Base-by-base conservation (phyloP, 1,140 invertebrate species). In the Capitella teleta region DNA sequence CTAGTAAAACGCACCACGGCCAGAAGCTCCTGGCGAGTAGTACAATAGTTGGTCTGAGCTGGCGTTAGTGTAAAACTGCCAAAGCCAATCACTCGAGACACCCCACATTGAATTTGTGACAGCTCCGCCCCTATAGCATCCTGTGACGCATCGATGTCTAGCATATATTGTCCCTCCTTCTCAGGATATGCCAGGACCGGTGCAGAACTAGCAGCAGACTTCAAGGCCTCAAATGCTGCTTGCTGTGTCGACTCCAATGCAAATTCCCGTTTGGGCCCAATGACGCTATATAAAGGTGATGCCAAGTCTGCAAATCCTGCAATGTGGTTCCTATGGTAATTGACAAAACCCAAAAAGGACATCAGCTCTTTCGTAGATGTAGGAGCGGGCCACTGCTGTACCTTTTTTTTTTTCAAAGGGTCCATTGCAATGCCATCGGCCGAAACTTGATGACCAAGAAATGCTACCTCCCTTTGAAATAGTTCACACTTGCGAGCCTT, bases 361-460 rank as follows among this genome's bases (percentile, higher is more conserved):
- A 42, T 32, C 23, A 58, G 38, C 19, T 58, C 50, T 4, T n/a
- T 36, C 14, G 25, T 26, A 30, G 48, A 41, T 14, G 26, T 44
- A 18, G 51, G 55, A 4, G 8, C 10, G 4, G 37, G 28, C 41
- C 47, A 50, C 10, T 46, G 19, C 1, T 19, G n/a, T 1, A 54
- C 48, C 6, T 42, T 32, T 23, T 46, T n/a, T 10, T 34, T 24
- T 46, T 18, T 25, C 18, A n/a, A n/a, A n/a, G n/a, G n/a, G n/a
- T n/a, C n/a, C n/a, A n/a, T n/a, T n/a, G n/a, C n/a, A n/a, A n/a
- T n/a, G n/a, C n/a, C n/a, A n/a, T n/a, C n/a, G n/a, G n/a, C n/a
- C n/a, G n/a, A n/a, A n/a, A n/a, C n/a, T n/a, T n/a, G n/a, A 50
- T 62, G 63, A 1, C 73, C 73, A 23, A 75, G 50, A 51, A 70